These are phyloP conservation scores for Tragelaphus strepsiceros DNA, from an alignment of 2,113 vertebrate species.

Conservation along the genomic window DNA sequence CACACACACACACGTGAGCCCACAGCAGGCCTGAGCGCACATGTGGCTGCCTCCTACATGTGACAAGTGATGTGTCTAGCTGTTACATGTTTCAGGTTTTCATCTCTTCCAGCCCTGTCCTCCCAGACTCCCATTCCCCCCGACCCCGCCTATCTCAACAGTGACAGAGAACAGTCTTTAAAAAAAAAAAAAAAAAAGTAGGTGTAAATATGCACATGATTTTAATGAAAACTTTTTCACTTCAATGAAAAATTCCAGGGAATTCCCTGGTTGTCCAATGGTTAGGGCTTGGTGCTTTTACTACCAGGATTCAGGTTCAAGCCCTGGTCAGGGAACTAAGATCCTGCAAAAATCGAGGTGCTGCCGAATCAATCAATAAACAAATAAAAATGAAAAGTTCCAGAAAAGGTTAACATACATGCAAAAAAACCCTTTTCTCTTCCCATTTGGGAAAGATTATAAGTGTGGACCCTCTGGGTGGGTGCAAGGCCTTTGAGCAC, in stretches of 20 bases:
- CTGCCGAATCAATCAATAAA: neutral
- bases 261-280: neutral
- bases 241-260: neutral
- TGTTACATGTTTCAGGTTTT: neutral
- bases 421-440: neutral
- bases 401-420: neutral
- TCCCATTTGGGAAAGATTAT: neutral
- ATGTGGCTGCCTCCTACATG: neutral
- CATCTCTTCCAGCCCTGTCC: neutral
- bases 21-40: fast-evolving
- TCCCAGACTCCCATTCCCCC: neutral
- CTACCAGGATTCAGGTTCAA: neutral
- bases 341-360: neutral
- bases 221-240: neutral
- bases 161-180: neutral
- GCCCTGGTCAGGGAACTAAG: neutral
- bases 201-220: neutral
- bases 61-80: neutral
- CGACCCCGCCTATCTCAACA: neutral
- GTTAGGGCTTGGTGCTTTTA: neutral
- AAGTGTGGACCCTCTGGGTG: neutral
- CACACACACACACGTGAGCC: neutral
- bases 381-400: neutral
- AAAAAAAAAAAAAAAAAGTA: neutral
- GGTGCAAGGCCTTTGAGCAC: too few relatives aligned